These are phyloP conservation scores for Lepidocyrtoides sp. DNA, from an alignment of 2,888 invertebrate species.

Conservation along the genomic window DNA sequence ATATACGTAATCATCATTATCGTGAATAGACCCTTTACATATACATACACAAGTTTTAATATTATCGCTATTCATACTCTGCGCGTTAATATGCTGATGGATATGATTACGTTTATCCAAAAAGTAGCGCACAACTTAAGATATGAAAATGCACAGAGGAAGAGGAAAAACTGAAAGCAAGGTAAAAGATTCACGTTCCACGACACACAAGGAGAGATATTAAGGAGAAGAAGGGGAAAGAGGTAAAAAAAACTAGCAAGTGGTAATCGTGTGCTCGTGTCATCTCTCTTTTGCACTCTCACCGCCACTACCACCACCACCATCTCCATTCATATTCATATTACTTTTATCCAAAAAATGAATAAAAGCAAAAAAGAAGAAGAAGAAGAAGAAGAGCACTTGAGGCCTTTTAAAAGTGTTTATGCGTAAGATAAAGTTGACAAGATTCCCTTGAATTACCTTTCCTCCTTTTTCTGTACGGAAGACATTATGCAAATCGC, in stretches of 20 bases:
- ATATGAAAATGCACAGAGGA: neutral
- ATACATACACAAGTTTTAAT: slow-evolving; percentile 45
- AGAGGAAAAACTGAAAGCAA: neutral
- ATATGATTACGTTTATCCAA: slow-evolving; percentile 34
- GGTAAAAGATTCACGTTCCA: slow-evolving; percentile 12
- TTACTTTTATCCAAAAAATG: slow-evolving; percentile 23
- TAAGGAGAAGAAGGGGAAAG: slow-evolving; percentile 6
- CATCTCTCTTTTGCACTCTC: neutral
- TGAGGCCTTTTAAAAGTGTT: slow-evolving; percentile 77
- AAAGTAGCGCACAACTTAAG: neutral
- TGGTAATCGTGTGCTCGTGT: slow-evolving; percentile 16
- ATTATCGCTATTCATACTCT: slow-evolving; percentile 23
- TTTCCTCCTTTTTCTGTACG: slow-evolving; percentile 69
- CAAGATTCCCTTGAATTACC: slow-evolving; percentile 79
- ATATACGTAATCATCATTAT: slow-evolving; percentile 57
- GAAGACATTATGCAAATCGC: slow-evolving; percentile 78
- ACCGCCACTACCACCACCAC: neutral
- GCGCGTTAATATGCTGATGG: neutral
- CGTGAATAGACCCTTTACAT: neutral
- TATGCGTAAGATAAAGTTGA: slow-evolving; percentile 80
- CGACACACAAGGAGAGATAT: neutral
- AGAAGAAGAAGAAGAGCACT: slow-evolving; percentile 63
- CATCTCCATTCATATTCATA: slow-evolving; percentile 51
- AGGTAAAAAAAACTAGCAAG: neutral
- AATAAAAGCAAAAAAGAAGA: slow-evolving; percentile 40